Percentiles rank a stretch among this genome's conserved stretches.
Evolutionary conservation across 2,797 vertebrate species (phyloP).

Genomic region (Salmo trutta): DNA sequence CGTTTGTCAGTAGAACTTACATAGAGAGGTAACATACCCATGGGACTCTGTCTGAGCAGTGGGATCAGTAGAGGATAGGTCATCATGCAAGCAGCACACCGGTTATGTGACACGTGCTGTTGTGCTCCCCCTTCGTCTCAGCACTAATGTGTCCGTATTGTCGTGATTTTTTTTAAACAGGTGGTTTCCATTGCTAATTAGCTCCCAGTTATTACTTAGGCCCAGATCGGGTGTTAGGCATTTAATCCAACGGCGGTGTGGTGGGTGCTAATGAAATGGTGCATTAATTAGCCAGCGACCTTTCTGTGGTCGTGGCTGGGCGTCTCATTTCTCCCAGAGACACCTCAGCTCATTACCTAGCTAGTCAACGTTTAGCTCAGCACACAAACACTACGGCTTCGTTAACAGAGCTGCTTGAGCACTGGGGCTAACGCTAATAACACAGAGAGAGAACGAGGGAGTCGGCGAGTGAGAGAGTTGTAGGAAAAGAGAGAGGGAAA

Average conservation of each 20-base stretch:
- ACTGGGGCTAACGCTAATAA: constrained; percentile 29
- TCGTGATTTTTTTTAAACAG: neutral
- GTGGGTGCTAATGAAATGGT: constrained; percentile 40
- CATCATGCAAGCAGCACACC: neutral
- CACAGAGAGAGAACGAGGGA: constrained; percentile 23
- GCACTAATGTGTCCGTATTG: constrained; percentile 14
- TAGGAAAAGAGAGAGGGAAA: neutral
- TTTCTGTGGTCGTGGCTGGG: constrained; percentile 33
- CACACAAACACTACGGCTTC: constrained; percentile 9
- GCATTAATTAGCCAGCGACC: constrained; percentile 42
- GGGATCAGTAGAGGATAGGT: constrained; percentile 16
- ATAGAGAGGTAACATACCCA: neutral
- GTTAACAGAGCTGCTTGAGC: constrained; percentile 11
- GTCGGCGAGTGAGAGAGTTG: neutral
- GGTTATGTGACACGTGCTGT: constrained; percentile 18
- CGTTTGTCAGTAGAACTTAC: neutral
- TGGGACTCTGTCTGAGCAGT: constrained; percentile 4
- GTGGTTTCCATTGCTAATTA: constrained; percentile 32
- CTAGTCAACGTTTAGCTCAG: neutral
- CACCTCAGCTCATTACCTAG: constrained; percentile 44
- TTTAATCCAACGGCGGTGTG: constrained; percentile 14
- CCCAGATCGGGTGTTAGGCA: constrained; percentile 32
- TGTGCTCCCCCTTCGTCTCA: constrained; percentile 9
- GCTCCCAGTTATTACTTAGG: constrained; percentile 23
- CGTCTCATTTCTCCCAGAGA: constrained; percentile 37